These are phyloP conservation scores for Megathymus violae DNA, from an alignment of 1,140 invertebrate species.

Conservation along the genomic window DNA sequence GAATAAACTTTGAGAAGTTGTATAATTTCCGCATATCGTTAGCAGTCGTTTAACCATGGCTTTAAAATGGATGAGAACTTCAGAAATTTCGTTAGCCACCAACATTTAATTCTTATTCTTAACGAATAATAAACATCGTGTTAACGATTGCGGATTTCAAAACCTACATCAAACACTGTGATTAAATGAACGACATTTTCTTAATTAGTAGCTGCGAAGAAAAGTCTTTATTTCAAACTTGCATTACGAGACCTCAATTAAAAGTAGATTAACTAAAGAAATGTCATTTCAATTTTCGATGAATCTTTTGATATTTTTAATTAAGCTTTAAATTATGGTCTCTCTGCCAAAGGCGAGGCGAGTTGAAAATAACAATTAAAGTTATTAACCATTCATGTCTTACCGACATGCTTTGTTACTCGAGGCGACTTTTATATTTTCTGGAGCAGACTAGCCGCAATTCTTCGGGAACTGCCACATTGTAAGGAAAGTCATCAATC, in stretches of 20 bases:
- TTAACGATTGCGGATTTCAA: too few relatives aligned
- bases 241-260: background rate
- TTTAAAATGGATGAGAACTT: too few relatives aligned
- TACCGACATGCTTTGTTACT: slow-evolving; percentile 29
- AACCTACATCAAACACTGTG: background rate
- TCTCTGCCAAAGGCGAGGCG: slow-evolving; percentile 17
- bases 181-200: background rate
- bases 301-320: slow-evolving; percentile 26
- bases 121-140: too few relatives aligned
- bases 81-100: too few relatives aligned
- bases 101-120: too few relatives aligned
- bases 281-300: slow-evolving; percentile 8
- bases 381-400: slow-evolving; percentile 15
- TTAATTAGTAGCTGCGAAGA: background rate
- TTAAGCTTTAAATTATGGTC: slow-evolving; percentile 24
- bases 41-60: too few relatives aligned
- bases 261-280: background rate
- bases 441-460: slow-evolving; percentile 20
- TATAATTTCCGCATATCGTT: too few relatives aligned
- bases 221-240: slow-evolving; percentile 7
- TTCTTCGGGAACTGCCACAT: slow-evolving; percentile 52
- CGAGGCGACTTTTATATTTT: slow-evolving; percentile 28
- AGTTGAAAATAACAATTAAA: slow-evolving; percentile 27
- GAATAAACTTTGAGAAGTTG: too few relatives aligned
- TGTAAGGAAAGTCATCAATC: slow-evolving; percentile 71